Conservation (phyloP, 2,797 vertebrate species). For the Menidia menidia region DNA sequence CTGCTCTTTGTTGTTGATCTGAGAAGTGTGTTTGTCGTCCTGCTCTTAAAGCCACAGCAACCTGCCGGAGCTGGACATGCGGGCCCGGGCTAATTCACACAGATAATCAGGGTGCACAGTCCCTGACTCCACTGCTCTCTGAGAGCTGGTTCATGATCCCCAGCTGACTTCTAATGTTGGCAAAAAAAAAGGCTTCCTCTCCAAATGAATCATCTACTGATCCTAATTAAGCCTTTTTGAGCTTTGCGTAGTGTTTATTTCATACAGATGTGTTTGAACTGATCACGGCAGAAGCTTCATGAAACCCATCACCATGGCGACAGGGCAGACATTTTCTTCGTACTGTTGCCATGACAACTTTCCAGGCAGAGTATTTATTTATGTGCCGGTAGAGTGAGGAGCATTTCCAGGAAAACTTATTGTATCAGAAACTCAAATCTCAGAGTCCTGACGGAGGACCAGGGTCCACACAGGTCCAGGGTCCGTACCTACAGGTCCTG, state of each 20-base stretch:
- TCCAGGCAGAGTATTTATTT: conserved; percentile 55
- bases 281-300: conserved; percentile 35
- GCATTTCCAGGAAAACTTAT: conserved; percentile 15
- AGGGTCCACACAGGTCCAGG: too few species aligned
- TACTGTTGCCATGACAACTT: conserved; percentile 71
- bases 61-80: not conserved
- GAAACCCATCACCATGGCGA: conserved; percentile 74
- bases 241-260: conserved; percentile 12
- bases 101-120: not conserved
- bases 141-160: not conserved
- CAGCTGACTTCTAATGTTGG: not conserved
- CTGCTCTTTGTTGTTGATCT: conserved; percentile 32
- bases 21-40: conserved; percentile 35
- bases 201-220: not conserved
- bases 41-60: conserved; percentile 7
- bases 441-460: too few species aligned
- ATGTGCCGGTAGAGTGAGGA: conserved; percentile 32
- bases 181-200: not conserved
- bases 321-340: conserved; percentile 50
- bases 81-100: conserved; percentile 13
- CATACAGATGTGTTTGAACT: conserved; percentile 36
- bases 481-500: too few species aligned
- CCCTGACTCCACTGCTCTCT: not conserved
- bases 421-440: conserved; percentile 16
- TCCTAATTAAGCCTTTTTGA: not conserved